Conservation (phyloP, 2,888 invertebrate species). For the Meghimatium bilineatum region DNA sequence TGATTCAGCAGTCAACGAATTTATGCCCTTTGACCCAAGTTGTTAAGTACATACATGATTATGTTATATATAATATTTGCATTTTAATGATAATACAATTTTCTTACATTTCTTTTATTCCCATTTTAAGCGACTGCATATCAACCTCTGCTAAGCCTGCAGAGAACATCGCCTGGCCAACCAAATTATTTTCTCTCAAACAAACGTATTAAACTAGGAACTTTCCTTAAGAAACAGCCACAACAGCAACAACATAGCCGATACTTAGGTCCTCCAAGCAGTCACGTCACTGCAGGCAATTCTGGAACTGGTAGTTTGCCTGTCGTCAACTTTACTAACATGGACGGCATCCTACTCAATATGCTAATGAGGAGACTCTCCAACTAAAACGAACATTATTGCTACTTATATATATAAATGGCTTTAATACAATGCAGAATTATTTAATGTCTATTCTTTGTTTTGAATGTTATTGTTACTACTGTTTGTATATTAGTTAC, state of each 20-base stretch:
- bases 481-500: too few relatives aligned
- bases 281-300: neutral
- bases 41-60: too few relatives aligned
- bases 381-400: neutral
- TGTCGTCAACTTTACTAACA: slow-evolving; percentile 24
- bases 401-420: too few relatives aligned
- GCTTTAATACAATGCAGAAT: too few relatives aligned
- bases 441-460: too few relatives aligned
- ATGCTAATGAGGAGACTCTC: slow-evolving; percentile 17
- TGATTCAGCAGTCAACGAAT: too few relatives aligned
- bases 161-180: neutral
- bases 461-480: too few relatives aligned
- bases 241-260: neutral
- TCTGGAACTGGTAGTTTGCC: neutral
- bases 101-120: too few relatives aligned
- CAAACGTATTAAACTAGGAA: slow-evolving; percentile 18
- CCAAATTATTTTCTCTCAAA: neutral
- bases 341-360: slow-evolving; percentile 26
- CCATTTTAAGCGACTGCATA: neutral
- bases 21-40: too few relatives aligned
- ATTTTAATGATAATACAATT: too few relatives aligned
- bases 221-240: neutral
- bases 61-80: too few relatives aligned
- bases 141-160: neutral
- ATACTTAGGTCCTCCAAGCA: neutral